These are phyloP conservation scores for Endomychus coccineus DNA, from an alignment of 2,888 invertebrate species.

Conservation along the genomic window DNA sequence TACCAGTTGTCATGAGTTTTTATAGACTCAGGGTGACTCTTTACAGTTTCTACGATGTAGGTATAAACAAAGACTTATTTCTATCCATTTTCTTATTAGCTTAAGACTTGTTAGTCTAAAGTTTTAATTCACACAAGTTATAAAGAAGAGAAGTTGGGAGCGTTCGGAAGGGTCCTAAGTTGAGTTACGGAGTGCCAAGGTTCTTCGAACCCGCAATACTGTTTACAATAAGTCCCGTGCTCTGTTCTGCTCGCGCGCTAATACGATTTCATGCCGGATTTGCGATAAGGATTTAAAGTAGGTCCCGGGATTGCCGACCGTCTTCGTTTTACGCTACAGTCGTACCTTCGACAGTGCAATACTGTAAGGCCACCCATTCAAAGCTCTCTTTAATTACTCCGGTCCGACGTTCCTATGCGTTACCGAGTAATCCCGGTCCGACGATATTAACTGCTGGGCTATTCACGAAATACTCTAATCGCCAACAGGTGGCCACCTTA, in stretches of 20 bases:
- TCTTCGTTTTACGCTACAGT: conserved; percentile 1
- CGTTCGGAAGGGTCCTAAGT: conserved; percentile 36
- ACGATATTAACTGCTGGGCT: too few relatives aligned
- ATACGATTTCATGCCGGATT: conserved; percentile 63
- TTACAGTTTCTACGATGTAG: too few relatives aligned
- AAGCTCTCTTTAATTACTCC: conserved; percentile 12
- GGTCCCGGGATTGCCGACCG: conserved; percentile 35
- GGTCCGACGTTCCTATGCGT: conserved; percentile 7
- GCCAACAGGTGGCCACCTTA: too few relatives aligned
- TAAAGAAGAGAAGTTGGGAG: conserved; percentile 38
- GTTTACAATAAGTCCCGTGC: conserved; percentile 43
- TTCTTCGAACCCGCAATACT: conserved; percentile 45
- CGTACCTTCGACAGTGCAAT: background rate
- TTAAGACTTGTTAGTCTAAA: conserved; percentile 55
- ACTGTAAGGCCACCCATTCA: conserved; percentile 9
- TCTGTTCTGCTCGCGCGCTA: conserved; percentile 43
- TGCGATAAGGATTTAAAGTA: conserved; percentile 53
- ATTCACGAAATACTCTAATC: too few relatives aligned
- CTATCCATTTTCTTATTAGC: conserved; percentile 46
- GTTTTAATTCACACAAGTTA: conserved; percentile 56
- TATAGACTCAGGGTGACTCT: too few relatives aligned
- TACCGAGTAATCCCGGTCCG: too few relatives aligned
- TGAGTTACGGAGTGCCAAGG: conserved; percentile 42
- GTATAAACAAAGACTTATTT: conserved; percentile 46
- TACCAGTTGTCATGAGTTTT: conserved; percentile 13